phyloP scores from a whole-genome alignment of 37 sponge, comb jelly and placozoan species.

The Eunapius fragilis region DNA sequence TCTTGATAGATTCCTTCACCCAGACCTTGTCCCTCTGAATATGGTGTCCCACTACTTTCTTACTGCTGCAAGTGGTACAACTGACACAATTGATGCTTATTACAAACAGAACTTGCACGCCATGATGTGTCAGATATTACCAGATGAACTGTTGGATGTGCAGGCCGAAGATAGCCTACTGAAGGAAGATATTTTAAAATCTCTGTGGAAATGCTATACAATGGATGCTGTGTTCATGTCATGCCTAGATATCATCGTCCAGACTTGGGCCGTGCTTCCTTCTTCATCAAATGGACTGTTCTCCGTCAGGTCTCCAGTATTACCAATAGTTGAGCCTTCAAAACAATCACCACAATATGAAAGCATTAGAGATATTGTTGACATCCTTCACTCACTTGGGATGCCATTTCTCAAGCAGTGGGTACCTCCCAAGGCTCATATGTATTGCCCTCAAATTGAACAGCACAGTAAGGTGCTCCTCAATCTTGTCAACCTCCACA shows the following conservation, averaged over 20 bases:
- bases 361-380: too few relatives aligned
- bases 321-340: neutral
- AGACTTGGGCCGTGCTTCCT: slow-evolving; percentile 9
- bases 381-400: neutral
- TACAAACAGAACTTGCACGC: neutral
- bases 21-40: slow-evolving; percentile 17
- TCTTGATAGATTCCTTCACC: slow-evolving; percentile 27
- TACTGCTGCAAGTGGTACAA: too few relatives aligned
- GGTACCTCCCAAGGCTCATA: neutral
- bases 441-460: neutral
- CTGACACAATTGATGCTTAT: neutral
- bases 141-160: neutral
- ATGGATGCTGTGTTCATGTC: neutral
- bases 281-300: neutral
- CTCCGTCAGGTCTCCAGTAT: neutral
- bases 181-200: neutral
- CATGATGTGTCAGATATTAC: neutral
- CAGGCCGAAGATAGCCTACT: neutral
- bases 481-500: slow-evolving; percentile 9
- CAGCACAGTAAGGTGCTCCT: neutral
- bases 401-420: slow-evolving; percentile 35
- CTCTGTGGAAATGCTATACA: slow-evolving; percentile 8
- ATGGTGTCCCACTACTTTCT: slow-evolving; percentile 4
- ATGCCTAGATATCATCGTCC: neutral
- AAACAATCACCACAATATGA: neutral